Evolutionary conservation across 2,888 invertebrate genomes (phyloP).

Genomic region (Cacoxenus indagator): DNA sequence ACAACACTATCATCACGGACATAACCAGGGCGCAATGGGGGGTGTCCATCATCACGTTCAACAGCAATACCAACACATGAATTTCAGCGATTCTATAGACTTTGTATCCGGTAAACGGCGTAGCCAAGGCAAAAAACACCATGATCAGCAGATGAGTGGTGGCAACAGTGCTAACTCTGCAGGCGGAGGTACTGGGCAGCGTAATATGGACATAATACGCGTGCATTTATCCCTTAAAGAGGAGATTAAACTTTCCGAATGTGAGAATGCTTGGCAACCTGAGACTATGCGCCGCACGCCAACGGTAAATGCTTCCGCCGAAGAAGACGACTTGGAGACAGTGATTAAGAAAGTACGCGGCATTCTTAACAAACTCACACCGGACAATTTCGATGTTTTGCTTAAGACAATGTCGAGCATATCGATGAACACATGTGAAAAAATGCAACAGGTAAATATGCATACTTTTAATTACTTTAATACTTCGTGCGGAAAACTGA

Average conservation of each 20-base stretch:
- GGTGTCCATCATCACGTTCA: slow-evolving; percentile 47
- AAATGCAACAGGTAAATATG: slow-evolving; percentile 62
- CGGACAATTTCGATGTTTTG: slow-evolving; percentile 66
- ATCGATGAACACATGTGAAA: slow-evolving; percentile 57
- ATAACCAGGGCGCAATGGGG: slow-evolving; percentile 30
- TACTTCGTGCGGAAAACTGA: not conserved
- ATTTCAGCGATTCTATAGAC: slow-evolving; percentile 59
- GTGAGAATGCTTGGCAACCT: slow-evolving; percentile 68
- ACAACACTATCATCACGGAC: slow-evolving; percentile 51
- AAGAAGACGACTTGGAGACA: slow-evolving; percentile 55
- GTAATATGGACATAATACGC: slow-evolving; percentile 63
- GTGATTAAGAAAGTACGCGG: slow-evolving; percentile 67
- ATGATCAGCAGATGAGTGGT: slow-evolving; percentile 47
- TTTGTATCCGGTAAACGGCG: slow-evolving; percentile 56
- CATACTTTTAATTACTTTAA: not conserved
- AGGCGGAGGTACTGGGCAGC: slow-evolving; percentile 39
- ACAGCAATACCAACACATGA: slow-evolving; percentile 62
- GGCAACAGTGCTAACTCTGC: slow-evolving; percentile 29
- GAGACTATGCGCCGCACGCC: slow-evolving; percentile 53
- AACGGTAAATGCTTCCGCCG: slow-evolving; percentile 32
- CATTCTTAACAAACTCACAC: slow-evolving; percentile 66
- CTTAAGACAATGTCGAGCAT: slow-evolving; percentile 64
- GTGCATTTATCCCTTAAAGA: slow-evolving; percentile 66
- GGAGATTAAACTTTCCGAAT: slow-evolving; percentile 66
- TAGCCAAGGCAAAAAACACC: slow-evolving; percentile 50